Evolutionary conservation across 53 echinoderm and acorn worm species (phyloP).

Genomic region (Zoroaster sp.): DNA sequence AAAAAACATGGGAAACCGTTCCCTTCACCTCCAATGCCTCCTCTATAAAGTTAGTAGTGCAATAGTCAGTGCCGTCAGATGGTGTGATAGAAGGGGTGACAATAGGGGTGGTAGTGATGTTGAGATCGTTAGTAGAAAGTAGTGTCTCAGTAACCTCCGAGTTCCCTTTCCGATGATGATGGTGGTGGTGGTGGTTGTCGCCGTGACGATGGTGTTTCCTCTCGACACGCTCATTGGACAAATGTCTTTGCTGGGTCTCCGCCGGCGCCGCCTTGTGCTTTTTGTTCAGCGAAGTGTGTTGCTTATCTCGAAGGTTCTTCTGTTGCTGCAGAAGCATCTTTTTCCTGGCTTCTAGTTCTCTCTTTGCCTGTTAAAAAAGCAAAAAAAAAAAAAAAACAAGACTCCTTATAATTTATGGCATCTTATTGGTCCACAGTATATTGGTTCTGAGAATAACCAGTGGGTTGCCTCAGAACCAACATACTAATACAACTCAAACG

Average conservation of each 20-base stretch:
- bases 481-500: no score
- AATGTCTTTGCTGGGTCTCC: neutral
- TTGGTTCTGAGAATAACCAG: no score
- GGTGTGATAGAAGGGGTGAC: constrained; percentile 10
- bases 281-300: neutral
- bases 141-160: constrained; percentile 37
- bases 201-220: constrained; percentile 46
- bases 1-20: neutral
- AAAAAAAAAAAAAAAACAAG: no score
- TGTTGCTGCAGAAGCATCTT: constrained; percentile 82
- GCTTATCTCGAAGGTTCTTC: constrained; percentile 42
- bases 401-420: no score
- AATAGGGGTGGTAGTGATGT: constrained; percentile 40
- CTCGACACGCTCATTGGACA: neutral
- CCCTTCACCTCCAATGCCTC: constrained; percentile 46
- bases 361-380: no score
- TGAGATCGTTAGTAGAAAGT: constrained; percentile 34
- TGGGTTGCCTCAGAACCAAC: no score
- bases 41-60: constrained; percentile 41
- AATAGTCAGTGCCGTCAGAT: constrained; percentile 45
- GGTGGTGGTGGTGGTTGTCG: constrained; percentile 8
- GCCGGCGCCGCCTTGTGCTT: constrained; percentile 21
- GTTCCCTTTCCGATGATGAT: constrained; percentile 11
- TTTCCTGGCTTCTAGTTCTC: constrained; percentile 87
- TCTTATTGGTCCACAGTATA: no score